Evolutionary conservation across 2,888 invertebrate genomes (phyloP).

Genomic region (Hybos culiciformis): DNA sequence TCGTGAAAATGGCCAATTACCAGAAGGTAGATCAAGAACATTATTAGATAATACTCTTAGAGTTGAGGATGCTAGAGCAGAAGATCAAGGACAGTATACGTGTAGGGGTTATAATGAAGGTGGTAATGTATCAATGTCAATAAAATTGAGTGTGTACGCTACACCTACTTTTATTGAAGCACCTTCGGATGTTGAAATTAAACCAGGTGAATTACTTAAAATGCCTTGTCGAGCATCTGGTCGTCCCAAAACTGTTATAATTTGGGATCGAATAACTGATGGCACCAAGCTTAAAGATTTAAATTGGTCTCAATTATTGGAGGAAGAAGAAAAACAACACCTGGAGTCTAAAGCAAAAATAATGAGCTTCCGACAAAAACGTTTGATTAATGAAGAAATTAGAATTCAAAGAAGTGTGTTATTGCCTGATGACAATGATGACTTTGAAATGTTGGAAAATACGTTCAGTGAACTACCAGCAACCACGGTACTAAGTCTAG

Average conservation of each 20-base stretch:
- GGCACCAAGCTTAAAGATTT: neutral
- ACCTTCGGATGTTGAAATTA: slow-evolving; percentile 18
- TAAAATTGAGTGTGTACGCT: slow-evolving; percentile 20
- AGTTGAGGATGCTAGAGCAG: slow-evolving; percentile 20
- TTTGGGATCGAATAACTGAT: slow-evolving; percentile 17
- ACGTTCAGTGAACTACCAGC: slow-evolving; percentile 9
- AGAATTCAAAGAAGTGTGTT: slow-evolving; percentile 14
- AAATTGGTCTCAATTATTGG: slow-evolving; percentile 7
- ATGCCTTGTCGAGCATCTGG: slow-evolving; percentile 21
- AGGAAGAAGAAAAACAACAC: slow-evolving; percentile 34
- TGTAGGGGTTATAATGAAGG: slow-evolving; percentile 22
- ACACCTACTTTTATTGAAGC: slow-evolving; percentile 21
- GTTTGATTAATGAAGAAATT: too few species aligned
- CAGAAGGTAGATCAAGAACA: slow-evolving; percentile 20
- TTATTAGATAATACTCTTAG: slow-evolving; percentile 21
- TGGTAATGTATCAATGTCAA: slow-evolving; percentile 20
- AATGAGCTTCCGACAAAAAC: slow-evolving; percentile 20
- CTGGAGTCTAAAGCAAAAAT: slow-evolving; percentile 21
- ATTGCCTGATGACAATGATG: slow-evolving; percentile 14
- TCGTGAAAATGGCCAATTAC: slow-evolving; percentile 18
- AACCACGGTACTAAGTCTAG: slow-evolving; percentile 11
- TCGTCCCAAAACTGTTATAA: slow-evolving; percentile 17
- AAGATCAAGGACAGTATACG: slow-evolving; percentile 21
- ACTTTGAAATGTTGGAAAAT: slow-evolving; percentile 8
- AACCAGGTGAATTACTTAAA: slow-evolving; percentile 18